Evolutionary conservation across 2,113 vertebrate species (phyloP).

Genomic region (Bagarius yarrelli): DNA sequence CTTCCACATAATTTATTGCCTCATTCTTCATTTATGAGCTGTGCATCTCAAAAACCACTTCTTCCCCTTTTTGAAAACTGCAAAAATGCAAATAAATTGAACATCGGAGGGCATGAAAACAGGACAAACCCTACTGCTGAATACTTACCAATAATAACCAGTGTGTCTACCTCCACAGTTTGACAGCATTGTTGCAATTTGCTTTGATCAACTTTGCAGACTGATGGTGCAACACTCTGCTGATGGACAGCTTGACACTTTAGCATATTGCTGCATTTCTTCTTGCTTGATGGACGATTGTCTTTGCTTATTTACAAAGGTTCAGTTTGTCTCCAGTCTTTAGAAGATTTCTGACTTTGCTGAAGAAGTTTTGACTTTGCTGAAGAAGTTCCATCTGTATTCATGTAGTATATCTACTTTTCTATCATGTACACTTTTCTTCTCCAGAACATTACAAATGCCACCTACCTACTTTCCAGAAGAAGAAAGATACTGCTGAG

Average conservation of each 20-base stretch:
- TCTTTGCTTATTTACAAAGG: background rate
- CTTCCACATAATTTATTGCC: constrained; percentile 19
- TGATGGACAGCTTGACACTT: background rate
- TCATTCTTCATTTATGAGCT: constrained; percentile 32
- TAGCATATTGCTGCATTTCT: background rate
- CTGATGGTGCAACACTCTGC: background rate
- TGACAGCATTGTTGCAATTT: background rate
- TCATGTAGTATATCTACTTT: background rate
- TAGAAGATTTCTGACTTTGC: background rate
- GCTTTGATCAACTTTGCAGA: background rate
- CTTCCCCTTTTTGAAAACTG: constrained; percentile 5
- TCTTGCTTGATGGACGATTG: background rate
- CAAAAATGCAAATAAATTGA: constrained; percentile 35
- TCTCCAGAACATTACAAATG: background rate
- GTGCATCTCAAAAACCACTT: constrained; percentile 15
- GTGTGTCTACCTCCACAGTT: background rate
- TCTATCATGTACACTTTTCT: background rate
- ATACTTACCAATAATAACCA: background rate
- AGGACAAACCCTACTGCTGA: constrained; percentile 20
- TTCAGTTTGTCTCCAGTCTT: background rate
- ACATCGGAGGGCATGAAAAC: constrained; percentile 23
- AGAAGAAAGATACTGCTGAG: background rate
- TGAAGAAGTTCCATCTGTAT: too few species aligned
- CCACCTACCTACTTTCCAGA: background rate
- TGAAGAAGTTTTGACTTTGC: too few species aligned